A percentile compares a stretch with the other conserved stretches of the same genome.
Evolutionary conservation across 2,797 vertebrate genomes (phyloP).

Genomic region (Aphelocoma californica): DNA sequence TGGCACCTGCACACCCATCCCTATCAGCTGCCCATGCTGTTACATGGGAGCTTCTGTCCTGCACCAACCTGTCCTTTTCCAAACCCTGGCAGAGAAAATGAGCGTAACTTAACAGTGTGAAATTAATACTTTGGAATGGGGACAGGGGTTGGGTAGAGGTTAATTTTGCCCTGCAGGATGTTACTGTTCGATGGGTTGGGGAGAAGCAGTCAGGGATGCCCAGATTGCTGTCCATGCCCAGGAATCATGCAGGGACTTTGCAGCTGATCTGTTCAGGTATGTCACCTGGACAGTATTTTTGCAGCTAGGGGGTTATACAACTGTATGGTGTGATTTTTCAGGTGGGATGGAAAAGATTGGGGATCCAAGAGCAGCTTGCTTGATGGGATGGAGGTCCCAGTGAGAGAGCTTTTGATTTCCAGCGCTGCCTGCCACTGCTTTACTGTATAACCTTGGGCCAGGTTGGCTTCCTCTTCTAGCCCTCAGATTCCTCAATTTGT

Average conservation of each 20-base stretch:
- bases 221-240: not conserved
- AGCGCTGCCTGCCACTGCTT: not conserved
- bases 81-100: not conserved
- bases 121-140: not conserved
- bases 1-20: not conserved
- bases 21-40: accelerated
- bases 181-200: not conserved
- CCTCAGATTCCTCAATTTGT: not conserved
- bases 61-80: not conserved
- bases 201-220: not conserved
- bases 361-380: not conserved
- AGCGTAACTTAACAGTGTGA: not conserved
- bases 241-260: not conserved
- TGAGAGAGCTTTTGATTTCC: not conserved
- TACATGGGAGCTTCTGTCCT: accelerated
- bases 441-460: not conserved
- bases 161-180: not conserved
- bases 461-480: not conserved
- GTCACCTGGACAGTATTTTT: not conserved
- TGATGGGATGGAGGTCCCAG: not conserved
- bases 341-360: not conserved
- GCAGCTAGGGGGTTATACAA: not conserved
- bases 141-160: not conserved
- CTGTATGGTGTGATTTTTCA: not conserved
- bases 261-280: not conserved